Base-by-base conservation (phyloP, 2,888 invertebrate genomes). In the Cataglyphis cursor region DNA sequence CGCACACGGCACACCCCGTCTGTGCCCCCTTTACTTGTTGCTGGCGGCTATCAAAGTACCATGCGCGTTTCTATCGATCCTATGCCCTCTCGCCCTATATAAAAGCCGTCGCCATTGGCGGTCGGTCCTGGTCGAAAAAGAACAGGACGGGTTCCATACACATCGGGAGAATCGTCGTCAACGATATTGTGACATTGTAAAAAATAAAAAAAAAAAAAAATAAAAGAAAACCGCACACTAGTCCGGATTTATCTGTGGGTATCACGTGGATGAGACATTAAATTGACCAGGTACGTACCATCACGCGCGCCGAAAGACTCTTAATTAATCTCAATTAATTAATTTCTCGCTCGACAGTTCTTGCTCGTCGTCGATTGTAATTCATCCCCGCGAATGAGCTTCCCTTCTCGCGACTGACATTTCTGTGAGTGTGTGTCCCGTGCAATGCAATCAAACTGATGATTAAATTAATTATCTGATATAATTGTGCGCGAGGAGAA, bases 21-120 rank as follows among this genome's bases (percentile, higher is more conserved):
- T 9, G 18, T 38, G 31, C 61, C 21, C 82, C 85, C 84, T 91
- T 86, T 92, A 94, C 94, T 94, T 94, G 94, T 94, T 94, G 94
- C 94, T 94, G 93, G 87, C 84, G 48, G 31, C 15, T 61, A 61
- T 15, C 12, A 31, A 61, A 51, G 28, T 76, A 92, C 87, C 94
- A 94, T 94, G 94, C 94, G 94, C 94, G 89, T 38, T 87, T 93
- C 88, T 94, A 94, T 94, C 93, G 94, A 94, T 93, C 92, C 81
- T 6, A 0, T 21, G 21, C 31, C 51, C 8, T 68, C 5, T 18
- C 74, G 73, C 76, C 78, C 91, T 93, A 93, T 94, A 94, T 92
- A 94, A 93, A 90, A 85, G 89, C 87, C 84, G 76, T 57, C 84
- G 87, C 76, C 88, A 80, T 85, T 78, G 89, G 85, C 87, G 88